A percentile compares a stretch with the other conserved stretches of the same genome.
phyloP scores from a whole-genome alignment of 1,140 invertebrate species.

The Ptiloglossa arizonensis region DNA sequence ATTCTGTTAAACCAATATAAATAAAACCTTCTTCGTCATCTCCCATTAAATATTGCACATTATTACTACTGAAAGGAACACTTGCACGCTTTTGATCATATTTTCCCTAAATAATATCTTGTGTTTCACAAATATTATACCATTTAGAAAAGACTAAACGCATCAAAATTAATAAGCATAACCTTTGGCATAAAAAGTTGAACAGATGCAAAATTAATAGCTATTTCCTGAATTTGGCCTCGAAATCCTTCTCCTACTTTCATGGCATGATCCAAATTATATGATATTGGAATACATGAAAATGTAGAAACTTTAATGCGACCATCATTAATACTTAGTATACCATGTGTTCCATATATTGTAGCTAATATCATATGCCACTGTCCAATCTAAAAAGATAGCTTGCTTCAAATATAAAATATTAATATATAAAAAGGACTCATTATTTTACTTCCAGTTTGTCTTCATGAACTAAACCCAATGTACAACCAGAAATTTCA shows the following conservation, averaged over 20 bases:
- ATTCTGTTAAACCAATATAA: conserved; percentile 33
- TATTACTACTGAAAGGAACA: conserved; percentile 7
- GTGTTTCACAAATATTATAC: not conserved
- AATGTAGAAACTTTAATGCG: conserved; percentile 6
- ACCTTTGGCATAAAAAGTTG: conserved; percentile 20
- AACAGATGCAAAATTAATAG: conserved; percentile 40
- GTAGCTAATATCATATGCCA: conserved; percentile 39
- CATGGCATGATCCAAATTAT: conserved; percentile 42
- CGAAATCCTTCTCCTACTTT: conserved; percentile 31
- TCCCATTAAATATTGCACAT: conserved; percentile 37
- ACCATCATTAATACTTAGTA: conserved; percentile 30
- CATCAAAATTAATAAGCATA: not conserved
- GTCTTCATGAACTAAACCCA: conserved; percentile 21
- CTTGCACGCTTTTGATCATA: not conserved
- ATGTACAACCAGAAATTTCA: conserved; percentile 21
- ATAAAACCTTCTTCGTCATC: conserved; percentile 41
- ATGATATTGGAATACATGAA: conserved; percentile 24
- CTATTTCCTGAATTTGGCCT: conserved; percentile 48
- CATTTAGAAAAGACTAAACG: not conserved
- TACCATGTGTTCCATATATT: conserved; percentile 16
- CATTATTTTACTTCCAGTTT: conserved; percentile 37
- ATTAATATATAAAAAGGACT: not conserved
- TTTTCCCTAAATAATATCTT: conserved; percentile 5
- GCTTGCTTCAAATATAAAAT: not conserved
- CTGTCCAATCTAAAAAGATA: conserved; percentile 30